A percentile compares a stretch with the other conserved stretches of the same genome.
These are phyloP conservation scores for Trichonephila inaurata DNA, from an alignment of 1,140 invertebrate species.

Conservation along the genomic window DNA sequence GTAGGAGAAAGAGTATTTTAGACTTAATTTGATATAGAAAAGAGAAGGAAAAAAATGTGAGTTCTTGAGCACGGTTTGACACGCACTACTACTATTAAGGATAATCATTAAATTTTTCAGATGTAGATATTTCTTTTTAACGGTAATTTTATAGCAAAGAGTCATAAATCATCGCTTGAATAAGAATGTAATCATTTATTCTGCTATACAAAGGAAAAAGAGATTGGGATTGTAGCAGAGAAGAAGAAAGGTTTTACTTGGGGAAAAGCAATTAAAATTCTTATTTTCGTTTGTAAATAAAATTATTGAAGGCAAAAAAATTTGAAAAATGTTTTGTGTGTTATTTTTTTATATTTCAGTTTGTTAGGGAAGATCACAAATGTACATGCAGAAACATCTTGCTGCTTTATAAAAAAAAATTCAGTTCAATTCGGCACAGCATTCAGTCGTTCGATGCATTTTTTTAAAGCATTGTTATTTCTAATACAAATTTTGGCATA, in stretches of 20 bases:
- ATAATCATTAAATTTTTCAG: background rate
- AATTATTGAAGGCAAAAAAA: background rate
- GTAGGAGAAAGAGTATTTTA: background rate
- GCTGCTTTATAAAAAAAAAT: background rate
- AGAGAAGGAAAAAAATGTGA: background rate
- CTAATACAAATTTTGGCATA: too few species aligned
- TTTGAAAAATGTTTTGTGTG: background rate
- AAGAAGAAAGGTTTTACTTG: background rate
- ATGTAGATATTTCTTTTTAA: background rate
- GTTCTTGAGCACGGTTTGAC: background rate
- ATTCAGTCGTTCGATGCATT: too few species aligned
- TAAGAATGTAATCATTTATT: background rate
- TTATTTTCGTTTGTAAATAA: background rate
- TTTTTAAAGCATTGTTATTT: too few species aligned
- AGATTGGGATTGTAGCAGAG: background rate
- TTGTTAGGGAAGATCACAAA: background rate
- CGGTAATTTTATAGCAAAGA: background rate
- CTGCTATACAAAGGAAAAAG: background rate
- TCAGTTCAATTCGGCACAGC: background rate
- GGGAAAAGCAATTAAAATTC: background rate
- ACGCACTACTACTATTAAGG: slow-evolving; percentile 18
- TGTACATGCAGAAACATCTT: background rate
- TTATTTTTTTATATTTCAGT: background rate
- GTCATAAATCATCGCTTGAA: background rate
- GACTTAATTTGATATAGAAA: slow-evolving; percentile 39